These are phyloP conservation scores for Sparidentex hasta DNA, from an alignment of 2,797 vertebrate species.

Conservation along the genomic window DNA sequence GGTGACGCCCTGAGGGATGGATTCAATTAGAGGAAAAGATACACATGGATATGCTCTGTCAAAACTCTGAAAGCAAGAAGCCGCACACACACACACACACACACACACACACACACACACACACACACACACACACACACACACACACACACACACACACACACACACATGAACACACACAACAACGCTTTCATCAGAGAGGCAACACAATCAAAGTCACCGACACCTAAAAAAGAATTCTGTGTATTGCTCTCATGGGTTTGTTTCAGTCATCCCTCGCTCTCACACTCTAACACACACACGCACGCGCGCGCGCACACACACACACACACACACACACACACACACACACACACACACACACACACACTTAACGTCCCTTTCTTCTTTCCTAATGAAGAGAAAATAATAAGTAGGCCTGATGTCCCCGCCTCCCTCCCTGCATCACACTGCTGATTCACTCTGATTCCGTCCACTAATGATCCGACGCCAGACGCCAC, in stretches of 20 bases:
- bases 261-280: slow-evolving; percentile 24
- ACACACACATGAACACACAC: slow-evolving; percentile 38
- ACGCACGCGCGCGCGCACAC: not conserved
- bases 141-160: slow-evolving; percentile 33
- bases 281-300: not conserved
- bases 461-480: slow-evolving; percentile 57
- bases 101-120: slow-evolving; percentile 29
- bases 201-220: slow-evolving; percentile 76
- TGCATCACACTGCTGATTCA: slow-evolving; percentile 39
- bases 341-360: slow-evolving; percentile 2
- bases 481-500: slow-evolving; percentile 51
- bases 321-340: slow-evolving; percentile 6
- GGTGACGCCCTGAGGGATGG: slow-evolving; percentile 72
- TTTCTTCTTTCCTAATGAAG: slow-evolving; percentile 63
- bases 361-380: slow-evolving; percentile 18
- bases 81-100: slow-evolving; percentile 20
- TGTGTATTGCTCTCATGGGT: slow-evolving; percentile 66
- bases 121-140: slow-evolving; percentile 25
- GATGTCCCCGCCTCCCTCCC: slow-evolving; percentile 14
- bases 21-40: slow-evolving; percentile 78
- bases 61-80: slow-evolving; percentile 62
- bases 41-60: slow-evolving; percentile 76
- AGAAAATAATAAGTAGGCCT: slow-evolving; percentile 36
- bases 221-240: slow-evolving; percentile 72
- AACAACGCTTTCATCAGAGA: slow-evolving; percentile 51